A percentile compares a stretch with the other conserved stretches of the same genome.
phyloP scores from a whole-genome alignment of 1,140 invertebrate species.

The Drosophila dunni region DNA sequence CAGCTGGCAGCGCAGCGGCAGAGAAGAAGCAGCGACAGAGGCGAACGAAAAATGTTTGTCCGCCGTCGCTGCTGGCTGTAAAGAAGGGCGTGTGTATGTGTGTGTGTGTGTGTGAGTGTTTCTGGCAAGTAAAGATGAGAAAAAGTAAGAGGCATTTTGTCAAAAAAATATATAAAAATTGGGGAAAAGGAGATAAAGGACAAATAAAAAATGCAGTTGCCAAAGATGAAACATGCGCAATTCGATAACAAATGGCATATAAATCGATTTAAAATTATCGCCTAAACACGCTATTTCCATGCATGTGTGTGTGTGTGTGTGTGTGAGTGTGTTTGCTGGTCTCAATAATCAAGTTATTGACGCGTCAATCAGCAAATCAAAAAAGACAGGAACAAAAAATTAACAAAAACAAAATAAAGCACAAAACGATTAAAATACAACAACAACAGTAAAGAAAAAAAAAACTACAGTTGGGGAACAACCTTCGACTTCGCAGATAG shows the following conservation, averaged over 20 bases:
- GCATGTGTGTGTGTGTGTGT: neutral
- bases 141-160: slow-evolving; percentile 16
- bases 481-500: slow-evolving; percentile 14
- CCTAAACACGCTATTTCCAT: neutral
- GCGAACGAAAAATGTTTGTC: slow-evolving; percentile 7
- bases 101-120: neutral
- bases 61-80: neutral
- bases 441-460: neutral
- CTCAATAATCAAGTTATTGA: slow-evolving; percentile 22
- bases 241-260: slow-evolving; percentile 17
- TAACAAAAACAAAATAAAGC: slow-evolving; percentile 1
- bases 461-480: slow-evolving; percentile 19
- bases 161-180: neutral
- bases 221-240: neutral
- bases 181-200: neutral
- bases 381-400: slow-evolving; percentile 17
- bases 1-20: slow-evolving; percentile 8
- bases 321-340: neutral
- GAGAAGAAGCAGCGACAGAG: neutral
- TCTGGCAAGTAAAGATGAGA: neutral
- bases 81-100: slow-evolving; percentile 25
- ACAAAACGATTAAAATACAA: slow-evolving; percentile 1
- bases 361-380: slow-evolving; percentile 14
- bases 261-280: slow-evolving; percentile 10
- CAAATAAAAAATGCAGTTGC: slow-evolving; percentile 4